These are phyloP conservation scores for Leptopterna dolabrata DNA, from an alignment of 2,888 invertebrate species.

Conservation along the genomic window DNA sequence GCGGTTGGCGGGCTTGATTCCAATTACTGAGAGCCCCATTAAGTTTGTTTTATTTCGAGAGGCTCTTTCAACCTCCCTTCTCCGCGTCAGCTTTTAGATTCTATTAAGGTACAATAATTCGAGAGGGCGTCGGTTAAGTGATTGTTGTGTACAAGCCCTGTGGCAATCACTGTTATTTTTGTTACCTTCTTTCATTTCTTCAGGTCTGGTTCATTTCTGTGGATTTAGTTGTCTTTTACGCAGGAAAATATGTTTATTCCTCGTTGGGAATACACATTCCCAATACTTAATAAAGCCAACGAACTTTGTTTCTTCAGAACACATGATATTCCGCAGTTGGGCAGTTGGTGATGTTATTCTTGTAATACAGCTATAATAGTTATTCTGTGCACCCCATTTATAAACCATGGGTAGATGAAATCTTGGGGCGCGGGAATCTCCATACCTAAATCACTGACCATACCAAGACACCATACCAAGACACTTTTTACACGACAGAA, in stretches of 20 bases:
- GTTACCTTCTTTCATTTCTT: neutral
- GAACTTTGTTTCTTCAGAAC: too few relatives aligned
- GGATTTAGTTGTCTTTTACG: neutral
- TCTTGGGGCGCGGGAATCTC: too few relatives aligned
- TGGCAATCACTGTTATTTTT: neutral
- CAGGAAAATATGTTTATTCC: neutral
- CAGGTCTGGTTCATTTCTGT: neutral
- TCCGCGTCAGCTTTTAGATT: neutral
- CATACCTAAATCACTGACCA: too few relatives aligned
- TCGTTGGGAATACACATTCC: too few relatives aligned
- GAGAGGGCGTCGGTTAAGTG: conserved; percentile 21
- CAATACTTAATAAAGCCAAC: too few relatives aligned
- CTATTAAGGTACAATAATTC: neutral
- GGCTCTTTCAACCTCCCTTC: neutral
- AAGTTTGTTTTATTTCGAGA: neutral
- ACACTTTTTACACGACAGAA: too few relatives aligned
- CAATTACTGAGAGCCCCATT: conserved; percentile 8
- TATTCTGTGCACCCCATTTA: too few relatives aligned
- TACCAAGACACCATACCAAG: too few relatives aligned
- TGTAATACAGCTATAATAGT: too few relatives aligned
- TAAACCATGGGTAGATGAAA: too few relatives aligned
- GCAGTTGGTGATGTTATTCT: too few relatives aligned
- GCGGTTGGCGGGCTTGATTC: neutral
- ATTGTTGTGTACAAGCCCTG: neutral
- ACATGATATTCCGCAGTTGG: too few relatives aligned